phyloP scores from a whole-genome alignment of 2,113 vertebrate species.

The Megaceryle maxima region DNA sequence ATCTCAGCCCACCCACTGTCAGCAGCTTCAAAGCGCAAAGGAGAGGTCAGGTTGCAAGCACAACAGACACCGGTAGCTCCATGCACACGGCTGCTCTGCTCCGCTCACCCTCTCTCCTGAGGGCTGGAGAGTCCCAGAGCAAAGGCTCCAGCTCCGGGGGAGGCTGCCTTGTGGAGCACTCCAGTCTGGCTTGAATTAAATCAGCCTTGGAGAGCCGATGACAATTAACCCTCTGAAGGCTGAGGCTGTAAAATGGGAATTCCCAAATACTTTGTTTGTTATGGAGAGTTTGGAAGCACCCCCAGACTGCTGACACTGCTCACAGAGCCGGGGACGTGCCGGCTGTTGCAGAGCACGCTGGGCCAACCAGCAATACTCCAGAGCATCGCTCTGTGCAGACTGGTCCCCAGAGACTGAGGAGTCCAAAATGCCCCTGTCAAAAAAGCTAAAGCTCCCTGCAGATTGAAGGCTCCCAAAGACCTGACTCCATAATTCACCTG shows the following conservation, averaged over 20 bases:
- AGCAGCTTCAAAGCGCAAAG: slow-evolving; percentile 23
- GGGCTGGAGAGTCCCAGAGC: background rate
- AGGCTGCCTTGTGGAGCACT: background rate
- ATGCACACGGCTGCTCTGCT: background rate
- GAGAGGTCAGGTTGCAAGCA: slow-evolving; percentile 35
- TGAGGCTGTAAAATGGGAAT: background rate
- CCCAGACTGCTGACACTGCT: background rate
- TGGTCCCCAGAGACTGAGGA: background rate
- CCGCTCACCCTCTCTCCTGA: background rate
- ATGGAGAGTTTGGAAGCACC: background rate
- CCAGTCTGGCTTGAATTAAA: slow-evolving; percentile 31
- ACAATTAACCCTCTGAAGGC: background rate
- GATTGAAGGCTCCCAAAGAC: background rate
- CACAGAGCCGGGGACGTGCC: background rate
- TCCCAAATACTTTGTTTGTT: rapidly evolving
- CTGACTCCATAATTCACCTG: background rate
- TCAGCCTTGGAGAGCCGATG: background rate
- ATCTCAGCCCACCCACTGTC: slow-evolving; percentile 57
- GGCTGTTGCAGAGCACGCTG: background rate
- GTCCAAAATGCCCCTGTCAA: background rate
- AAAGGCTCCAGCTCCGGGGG: slow-evolving; percentile 16
- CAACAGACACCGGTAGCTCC: slow-evolving; percentile 17
- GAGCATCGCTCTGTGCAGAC: background rate
- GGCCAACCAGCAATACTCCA: background rate
- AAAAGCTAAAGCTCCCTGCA: background rate